phyloP scores from a whole-genome alignment of 2,888 invertebrate species.

The Aphidius colemani region DNA sequence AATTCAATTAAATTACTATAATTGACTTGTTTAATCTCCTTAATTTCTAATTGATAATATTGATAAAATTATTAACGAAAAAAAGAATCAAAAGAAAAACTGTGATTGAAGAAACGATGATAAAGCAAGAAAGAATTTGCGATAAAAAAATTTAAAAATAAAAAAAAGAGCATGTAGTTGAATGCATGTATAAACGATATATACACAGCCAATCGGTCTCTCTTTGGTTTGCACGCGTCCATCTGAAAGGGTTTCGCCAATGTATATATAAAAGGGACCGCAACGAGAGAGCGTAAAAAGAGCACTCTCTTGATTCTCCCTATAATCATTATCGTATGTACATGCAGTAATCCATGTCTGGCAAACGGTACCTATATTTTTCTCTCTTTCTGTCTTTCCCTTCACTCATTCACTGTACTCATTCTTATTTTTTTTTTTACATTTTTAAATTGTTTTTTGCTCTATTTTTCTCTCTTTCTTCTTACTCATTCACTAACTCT shows the following conservation, averaged over 20 bases:
- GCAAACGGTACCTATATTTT: not conserved
- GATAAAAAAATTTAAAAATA: not conserved
- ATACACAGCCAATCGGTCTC: slow-evolving; percentile 26
- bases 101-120: not conserved
- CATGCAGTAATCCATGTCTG: no score
- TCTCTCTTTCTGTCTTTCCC: slow-evolving; percentile 1
- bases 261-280: slow-evolving; percentile 28
- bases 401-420: not conserved
- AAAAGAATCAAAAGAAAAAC: not conserved
- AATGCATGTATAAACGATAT: slow-evolving; percentile 14
- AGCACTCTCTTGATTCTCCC: not conserved
- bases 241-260: slow-evolving; percentile 34
- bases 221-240: slow-evolving; percentile 21
- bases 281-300: slow-evolving; percentile 33
- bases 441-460: no score
- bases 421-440: no score
- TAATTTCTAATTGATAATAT: no score
- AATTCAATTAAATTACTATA: no score
- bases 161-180: slow-evolving; percentile 17
- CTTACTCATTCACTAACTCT: no score
- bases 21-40: no score
- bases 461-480: no score
- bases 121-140: not conserved
- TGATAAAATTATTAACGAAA: no score
- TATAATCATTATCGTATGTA: no score